Evolutionary conservation across 1,140 invertebrate species (phyloP).

Genomic region (Melitaea cinxia): DNA sequence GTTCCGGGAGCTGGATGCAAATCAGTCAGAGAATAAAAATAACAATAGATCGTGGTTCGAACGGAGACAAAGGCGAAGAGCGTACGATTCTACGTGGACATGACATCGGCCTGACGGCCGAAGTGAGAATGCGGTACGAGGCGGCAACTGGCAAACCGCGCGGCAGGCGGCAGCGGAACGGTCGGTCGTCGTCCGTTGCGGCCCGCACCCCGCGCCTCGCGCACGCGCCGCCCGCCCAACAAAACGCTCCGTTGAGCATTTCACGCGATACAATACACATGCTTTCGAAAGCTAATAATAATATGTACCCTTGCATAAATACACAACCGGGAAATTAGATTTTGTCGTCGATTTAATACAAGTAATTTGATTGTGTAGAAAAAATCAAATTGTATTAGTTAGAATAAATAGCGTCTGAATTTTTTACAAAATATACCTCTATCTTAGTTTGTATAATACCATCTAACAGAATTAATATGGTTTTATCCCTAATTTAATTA

Average conservation of each 20-base stretch:
- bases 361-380: no score
- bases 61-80: slow-evolving; percentile 53
- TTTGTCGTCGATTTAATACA: slow-evolving; percentile 17
- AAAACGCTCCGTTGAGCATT: slow-evolving; percentile 63
- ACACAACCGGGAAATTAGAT: slow-evolving; percentile 32
- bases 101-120: slow-evolving; percentile 49
- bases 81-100: slow-evolving; percentile 29
- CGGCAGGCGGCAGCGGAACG: slow-evolving; percentile 46
- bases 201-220: slow-evolving; percentile 59
- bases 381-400: no score
- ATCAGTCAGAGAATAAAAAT: slow-evolving; percentile 59
- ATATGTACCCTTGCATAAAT: slow-evolving; percentile 45
- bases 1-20: slow-evolving; percentile 43
- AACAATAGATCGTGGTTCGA: slow-evolving; percentile 56
- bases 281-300: slow-evolving; percentile 63
- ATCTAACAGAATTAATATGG: not conserved
- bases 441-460: no score
- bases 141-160: slow-evolving; percentile 15
- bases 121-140: slow-evolving; percentile 55
- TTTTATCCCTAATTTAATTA: no score
- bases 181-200: slow-evolving; percentile 61
- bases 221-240: slow-evolving; percentile 76
- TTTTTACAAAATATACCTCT: not conserved
- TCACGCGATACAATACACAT: slow-evolving; percentile 64
- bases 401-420: not conserved